Evolutionary conservation across 2,113 vertebrate genomes (phyloP).

Genomic region (Silurus meridionalis): DNA sequence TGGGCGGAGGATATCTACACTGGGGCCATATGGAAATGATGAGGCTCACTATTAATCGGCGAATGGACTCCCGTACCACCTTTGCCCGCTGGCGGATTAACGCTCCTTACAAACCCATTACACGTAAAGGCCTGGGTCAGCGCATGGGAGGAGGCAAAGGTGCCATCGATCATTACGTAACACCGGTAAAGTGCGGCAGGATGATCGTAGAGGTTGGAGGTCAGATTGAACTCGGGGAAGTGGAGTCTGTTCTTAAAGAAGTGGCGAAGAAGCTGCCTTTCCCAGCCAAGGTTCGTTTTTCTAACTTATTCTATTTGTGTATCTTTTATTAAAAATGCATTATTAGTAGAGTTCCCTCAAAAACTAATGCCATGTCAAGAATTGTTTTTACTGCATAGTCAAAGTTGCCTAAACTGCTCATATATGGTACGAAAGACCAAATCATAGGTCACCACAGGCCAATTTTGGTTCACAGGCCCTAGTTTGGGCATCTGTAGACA

Average conservation of each 20-base stretch:
- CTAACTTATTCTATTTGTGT: background rate
- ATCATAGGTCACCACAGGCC: no score
- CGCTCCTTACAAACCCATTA: slow-evolving; percentile 83
- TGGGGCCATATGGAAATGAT: slow-evolving; percentile 98
- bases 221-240: slow-evolving; percentile 79
- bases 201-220: slow-evolving; percentile 89
- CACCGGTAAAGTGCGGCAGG: slow-evolving; percentile 78
- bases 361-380: no score
- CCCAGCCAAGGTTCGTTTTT: slow-evolving; percentile 71
- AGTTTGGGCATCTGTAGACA: no score
- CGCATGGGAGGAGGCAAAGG: slow-evolving; percentile 98
- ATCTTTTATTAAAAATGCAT: background rate
- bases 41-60: slow-evolving; percentile 86
- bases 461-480: no score
- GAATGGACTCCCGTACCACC: slow-evolving; percentile 78
- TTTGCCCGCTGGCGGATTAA: slow-evolving; percentile 87
- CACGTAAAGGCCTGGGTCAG: slow-evolving; percentile 85
- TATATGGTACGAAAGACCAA: no score
- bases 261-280: slow-evolving; percentile 90
- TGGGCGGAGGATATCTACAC: slow-evolving; percentile 89
- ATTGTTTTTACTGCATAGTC: no score
- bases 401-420: no score
- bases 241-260: slow-evolving; percentile 73
- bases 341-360: no score
- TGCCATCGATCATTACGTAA: slow-evolving; percentile 88